Percentiles rank a stretch among this genome's conserved stretches.
phyloP scores from a whole-genome alignment of 2,797 vertebrate genomes.

The Pseudocheirus occidentalis region DNA sequence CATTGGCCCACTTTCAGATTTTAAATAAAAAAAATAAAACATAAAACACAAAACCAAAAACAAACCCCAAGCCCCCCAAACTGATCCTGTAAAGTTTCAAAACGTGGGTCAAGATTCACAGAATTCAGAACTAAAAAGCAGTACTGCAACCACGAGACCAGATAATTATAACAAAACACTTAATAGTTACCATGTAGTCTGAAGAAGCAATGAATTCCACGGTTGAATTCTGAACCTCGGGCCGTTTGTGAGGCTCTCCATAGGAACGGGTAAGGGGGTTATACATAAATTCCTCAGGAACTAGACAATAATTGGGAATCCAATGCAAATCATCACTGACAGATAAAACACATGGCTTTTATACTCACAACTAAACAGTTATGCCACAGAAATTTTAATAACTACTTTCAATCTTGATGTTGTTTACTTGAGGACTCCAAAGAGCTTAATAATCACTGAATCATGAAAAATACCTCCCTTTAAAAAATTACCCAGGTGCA shows the following conservation, averaged over 20 bases:
- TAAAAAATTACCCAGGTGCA: constrained; percentile 17
- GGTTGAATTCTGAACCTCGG: constrained; percentile 97
- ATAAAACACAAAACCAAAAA: background rate
- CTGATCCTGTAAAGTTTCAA: constrained; percentile 9
- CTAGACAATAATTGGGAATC: constrained; percentile 79
- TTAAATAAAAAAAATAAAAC: background rate
- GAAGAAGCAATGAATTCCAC: constrained; percentile 99
- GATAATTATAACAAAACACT: background rate
- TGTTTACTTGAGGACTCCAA: constrained; percentile 8
- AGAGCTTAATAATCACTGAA: constrained; percentile 32
- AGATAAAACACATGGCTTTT: constrained; percentile 1
- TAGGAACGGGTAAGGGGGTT: constrained; percentile 97
- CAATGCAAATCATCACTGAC: constrained; percentile 52
- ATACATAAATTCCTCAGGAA: constrained; percentile 99
- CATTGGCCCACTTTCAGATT: background rate
- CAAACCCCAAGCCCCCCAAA: background rate
- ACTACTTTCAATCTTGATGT: background rate
- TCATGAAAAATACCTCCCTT: constrained; percentile 30
- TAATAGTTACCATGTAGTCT: constrained; percentile 94
- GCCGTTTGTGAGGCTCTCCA: constrained; percentile 96
- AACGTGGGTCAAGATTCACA: constrained; percentile 24
- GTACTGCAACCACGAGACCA: background rate
- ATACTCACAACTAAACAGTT: background rate
- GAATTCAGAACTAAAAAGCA: constrained; percentile 49
- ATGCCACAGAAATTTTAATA: constrained; percentile 20